Percentiles rank a stretch among this genome's conserved stretches.
Conservation (phyloP, 2,797 vertebrate species). For the Pteronotus mesoamericanus region DNA sequence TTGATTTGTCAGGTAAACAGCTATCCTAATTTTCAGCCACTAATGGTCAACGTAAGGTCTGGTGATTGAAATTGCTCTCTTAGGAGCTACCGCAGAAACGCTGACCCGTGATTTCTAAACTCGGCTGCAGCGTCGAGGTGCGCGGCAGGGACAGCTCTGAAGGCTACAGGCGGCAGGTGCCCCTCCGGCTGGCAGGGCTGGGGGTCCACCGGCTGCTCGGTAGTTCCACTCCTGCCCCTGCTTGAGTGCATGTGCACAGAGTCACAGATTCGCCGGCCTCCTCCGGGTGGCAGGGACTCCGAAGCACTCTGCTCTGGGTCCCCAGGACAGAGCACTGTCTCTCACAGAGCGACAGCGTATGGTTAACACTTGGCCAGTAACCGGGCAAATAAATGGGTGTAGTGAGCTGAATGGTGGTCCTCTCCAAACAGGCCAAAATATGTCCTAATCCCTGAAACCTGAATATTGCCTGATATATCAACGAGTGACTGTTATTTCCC, state of each 20-base stretch:
- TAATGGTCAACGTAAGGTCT: not conserved
- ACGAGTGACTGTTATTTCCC: not conserved
- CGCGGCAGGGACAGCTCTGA: not conserved
- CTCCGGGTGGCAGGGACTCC: not conserved
- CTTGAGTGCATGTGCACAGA: fast-evolving
- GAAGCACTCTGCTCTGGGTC: not conserved
- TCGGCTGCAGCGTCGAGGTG: fast-evolving
- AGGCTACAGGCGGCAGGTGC: not conserved
- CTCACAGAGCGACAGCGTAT: not conserved
- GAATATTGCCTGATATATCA: not conserved
- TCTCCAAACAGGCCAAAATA: too few species aligned
- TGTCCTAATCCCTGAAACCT: not conserved
- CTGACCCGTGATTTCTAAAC: not conserved
- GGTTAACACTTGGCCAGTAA: not conserved
- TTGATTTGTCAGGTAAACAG: not conserved
- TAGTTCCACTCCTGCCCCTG: not conserved
- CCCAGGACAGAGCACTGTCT: not conserved
- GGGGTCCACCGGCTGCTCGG: not conserved
- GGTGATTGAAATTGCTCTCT: not conserved
- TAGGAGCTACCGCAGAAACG: not conserved
- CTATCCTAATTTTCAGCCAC: not conserved
- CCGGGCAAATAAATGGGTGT: not conserved
- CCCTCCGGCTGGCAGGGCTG: not conserved
- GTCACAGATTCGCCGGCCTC: not conserved
- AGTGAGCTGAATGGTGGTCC: not conserved